phyloP scores from a whole-genome alignment of 2,113 vertebrate species.

The Anthoscopus minutus region DNA sequence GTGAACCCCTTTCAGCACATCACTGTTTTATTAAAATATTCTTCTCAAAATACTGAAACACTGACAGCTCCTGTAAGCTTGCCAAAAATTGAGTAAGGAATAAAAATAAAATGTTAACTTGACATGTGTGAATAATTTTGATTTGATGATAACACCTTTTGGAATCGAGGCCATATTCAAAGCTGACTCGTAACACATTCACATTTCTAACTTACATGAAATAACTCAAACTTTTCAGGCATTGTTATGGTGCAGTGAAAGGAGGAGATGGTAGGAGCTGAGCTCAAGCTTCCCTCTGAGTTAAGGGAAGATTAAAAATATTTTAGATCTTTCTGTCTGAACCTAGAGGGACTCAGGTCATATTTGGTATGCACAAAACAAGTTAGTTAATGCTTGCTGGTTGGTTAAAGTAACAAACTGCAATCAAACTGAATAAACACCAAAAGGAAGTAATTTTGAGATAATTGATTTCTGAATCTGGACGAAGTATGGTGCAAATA shows the following conservation, averaged over 20 bases:
- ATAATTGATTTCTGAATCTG: neutral
- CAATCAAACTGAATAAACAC: neutral
- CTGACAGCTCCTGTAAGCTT: constrained; percentile 70
- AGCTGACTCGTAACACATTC: constrained; percentile 69
- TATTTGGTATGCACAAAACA: neutral
- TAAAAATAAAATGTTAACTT: constrained; percentile 73
- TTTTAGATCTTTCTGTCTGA: neutral
- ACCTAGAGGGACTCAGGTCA: neutral
- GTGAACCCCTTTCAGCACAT: constrained; percentile 69
- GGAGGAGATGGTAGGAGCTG: neutral
- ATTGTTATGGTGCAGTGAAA: constrained; percentile 1
- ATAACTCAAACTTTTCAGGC: constrained; percentile 66
- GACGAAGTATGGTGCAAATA: neutral
- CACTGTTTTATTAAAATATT: constrained; percentile 67
- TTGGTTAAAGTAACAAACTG: neutral
- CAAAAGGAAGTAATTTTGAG: neutral
- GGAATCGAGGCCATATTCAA: constrained; percentile 66
- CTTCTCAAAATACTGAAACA: constrained; percentile 65
- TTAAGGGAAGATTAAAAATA: constrained; percentile 7
- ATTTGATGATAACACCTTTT: constrained; percentile 73
- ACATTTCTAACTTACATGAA: constrained; percentile 63
- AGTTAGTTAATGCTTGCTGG: neutral
- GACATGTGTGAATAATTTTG: constrained; percentile 72
- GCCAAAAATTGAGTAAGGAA: constrained; percentile 71
- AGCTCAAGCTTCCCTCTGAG: constrained; percentile 2